phyloP scores from a whole-genome alignment of 2,888 invertebrate species.

The Ernsta delagoae region DNA sequence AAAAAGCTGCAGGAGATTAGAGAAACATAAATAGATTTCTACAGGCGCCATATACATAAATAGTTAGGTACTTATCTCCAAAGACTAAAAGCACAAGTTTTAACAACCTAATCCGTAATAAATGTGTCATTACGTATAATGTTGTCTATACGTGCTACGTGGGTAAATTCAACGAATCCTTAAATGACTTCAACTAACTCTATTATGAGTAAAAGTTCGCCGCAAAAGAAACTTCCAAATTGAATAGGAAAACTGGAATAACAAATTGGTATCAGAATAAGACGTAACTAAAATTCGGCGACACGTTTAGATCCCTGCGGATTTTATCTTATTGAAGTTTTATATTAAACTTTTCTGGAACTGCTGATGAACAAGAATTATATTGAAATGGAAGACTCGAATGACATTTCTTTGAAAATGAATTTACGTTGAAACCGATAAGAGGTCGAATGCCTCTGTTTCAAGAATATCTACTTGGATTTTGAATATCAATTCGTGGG shows the following conservation, averaged over 20 bases:
- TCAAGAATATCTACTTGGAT: background rate
- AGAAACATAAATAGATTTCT: too few species aligned
- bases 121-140: background rate
- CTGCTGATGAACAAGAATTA: constrained; percentile 10
- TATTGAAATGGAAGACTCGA: background rate
- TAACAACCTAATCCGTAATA: background rate
- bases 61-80: too few species aligned
- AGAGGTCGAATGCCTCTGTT: background rate
- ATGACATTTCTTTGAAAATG: background rate
- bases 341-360: constrained; percentile 8
- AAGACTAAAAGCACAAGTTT: background rate
- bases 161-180: background rate
- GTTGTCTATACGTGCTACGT: background rate
- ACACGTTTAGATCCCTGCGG: constrained; percentile 5
- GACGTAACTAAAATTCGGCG: constrained; percentile 12
- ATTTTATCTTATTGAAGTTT: constrained; percentile 12
- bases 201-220: constrained; percentile 6
- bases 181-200: constrained; percentile 20
- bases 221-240: constrained; percentile 24
- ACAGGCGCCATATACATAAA: too few species aligned
- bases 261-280: constrained; percentile 16
- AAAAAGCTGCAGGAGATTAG: too few species aligned
- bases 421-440: background rate
- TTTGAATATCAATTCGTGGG: background rate
- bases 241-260: constrained; percentile 26